Conservation (phyloP, 2,888 invertebrate species). For the Gastrophysa polygoni region DNA sequence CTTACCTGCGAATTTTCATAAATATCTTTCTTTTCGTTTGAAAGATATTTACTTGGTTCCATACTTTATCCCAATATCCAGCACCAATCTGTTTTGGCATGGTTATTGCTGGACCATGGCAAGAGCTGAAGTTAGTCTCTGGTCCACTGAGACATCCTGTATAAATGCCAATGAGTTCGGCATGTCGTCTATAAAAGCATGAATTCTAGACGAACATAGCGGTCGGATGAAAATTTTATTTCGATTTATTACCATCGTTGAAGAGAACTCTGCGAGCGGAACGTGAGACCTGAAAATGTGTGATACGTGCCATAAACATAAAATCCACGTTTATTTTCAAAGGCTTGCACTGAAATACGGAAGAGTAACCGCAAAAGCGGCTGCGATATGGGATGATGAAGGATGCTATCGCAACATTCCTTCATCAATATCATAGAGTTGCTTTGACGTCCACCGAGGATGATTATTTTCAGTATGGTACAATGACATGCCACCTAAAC, state of each 20-base stretch:
- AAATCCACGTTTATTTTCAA: constrained; percentile 1
- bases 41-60: too few species aligned
- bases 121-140: too few species aligned
- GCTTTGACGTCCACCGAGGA: too few species aligned
- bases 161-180: not conserved
- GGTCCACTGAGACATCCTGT: too few species aligned
- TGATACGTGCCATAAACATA: not conserved
- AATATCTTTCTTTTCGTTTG: too few species aligned
- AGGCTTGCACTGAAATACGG: not conserved
- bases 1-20: too few species aligned
- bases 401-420: constrained; percentile 8
- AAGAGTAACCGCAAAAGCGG: not conserved
- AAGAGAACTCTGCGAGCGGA: not conserved
- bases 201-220: not conserved
- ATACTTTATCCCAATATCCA: too few species aligned
- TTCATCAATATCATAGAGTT: constrained; percentile 12
- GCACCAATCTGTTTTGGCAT: too few species aligned
- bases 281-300: not conserved
- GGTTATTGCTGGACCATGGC: too few species aligned
- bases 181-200: too few species aligned
- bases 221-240: not conserved
- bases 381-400: constrained; percentile 4
- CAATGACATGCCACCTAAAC: too few species aligned
- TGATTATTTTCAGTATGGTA: too few species aligned
- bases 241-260: not conserved